Conservation (phyloP, 2,888 invertebrate genomes). For the Noctua pronuba region DNA sequence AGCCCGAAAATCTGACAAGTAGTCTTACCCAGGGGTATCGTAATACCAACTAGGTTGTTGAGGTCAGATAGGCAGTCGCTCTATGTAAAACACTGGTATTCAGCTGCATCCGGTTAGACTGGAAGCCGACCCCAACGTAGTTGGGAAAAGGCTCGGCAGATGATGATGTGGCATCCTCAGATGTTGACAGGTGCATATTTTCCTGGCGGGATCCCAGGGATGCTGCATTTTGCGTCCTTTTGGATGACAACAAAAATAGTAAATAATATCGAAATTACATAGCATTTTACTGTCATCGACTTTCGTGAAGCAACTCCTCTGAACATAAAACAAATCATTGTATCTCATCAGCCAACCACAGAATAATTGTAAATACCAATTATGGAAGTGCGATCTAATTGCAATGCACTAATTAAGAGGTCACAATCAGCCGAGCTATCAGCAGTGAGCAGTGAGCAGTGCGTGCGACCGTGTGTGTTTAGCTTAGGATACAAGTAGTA, state of each 20-base stretch:
- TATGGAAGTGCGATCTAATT: constrained; percentile 40
- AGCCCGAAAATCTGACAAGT: too few species aligned
- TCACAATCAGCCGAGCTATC: constrained; percentile 56
- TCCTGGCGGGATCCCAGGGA: background rate
- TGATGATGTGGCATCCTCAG: too few species aligned
- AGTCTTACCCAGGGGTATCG: too few species aligned
- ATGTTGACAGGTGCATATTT: background rate
- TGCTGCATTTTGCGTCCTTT: background rate
- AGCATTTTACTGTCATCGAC: background rate
- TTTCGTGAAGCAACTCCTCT: background rate
- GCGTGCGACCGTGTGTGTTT: constrained; percentile 1
- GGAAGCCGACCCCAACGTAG: too few species aligned
- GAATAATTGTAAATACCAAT: constrained; percentile 7
- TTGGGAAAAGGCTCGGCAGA: too few species aligned
- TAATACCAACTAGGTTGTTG: too few species aligned
- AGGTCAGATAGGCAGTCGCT: too few species aligned
- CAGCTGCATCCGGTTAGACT: too few species aligned
- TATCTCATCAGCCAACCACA: background rate
- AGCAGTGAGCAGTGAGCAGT: constrained; percentile 35
- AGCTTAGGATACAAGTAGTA: background rate
- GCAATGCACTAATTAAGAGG: constrained; percentile 49
- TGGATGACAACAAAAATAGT: background rate
- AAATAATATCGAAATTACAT: background rate
- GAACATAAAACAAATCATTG: background rate
- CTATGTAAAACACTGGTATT: too few species aligned